phyloP scores from a whole-genome alignment of 2,113 vertebrate genomes.

The Neodontobutis hainanensis region DNA sequence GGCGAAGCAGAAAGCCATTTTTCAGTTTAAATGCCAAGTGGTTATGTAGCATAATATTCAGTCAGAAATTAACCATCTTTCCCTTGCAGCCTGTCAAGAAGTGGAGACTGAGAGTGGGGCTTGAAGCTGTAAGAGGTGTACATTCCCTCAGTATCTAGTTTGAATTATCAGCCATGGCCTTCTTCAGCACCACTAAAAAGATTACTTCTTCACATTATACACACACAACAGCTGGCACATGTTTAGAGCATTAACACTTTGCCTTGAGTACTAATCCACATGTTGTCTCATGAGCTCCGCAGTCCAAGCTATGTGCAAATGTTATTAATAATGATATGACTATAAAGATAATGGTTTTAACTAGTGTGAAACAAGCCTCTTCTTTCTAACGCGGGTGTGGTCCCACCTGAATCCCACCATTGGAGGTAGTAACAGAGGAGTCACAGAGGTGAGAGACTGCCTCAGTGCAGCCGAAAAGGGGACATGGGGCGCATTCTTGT shows the following conservation, averaged over 20 bases:
- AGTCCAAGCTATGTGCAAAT: too few relatives aligned
- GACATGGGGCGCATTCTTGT: too few relatives aligned
- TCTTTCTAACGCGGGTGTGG: too few relatives aligned
- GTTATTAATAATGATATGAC: too few relatives aligned
- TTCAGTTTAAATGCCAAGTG: conserved; percentile 99
- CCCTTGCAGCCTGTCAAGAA: conserved; percentile 83
- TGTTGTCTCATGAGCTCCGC: neutral
- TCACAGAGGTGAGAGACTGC: too few relatives aligned
- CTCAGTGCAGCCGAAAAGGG: too few relatives aligned
- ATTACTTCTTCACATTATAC: conserved; percentile 11
- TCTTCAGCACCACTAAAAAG: conserved; percentile 24
- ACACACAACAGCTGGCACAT: conserved; percentile 12
- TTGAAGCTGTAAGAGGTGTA: conserved; percentile 27
- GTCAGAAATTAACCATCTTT: conserved; percentile 94
- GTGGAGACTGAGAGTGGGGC: conserved; percentile 78
- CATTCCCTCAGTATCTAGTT: conserved; percentile 21
- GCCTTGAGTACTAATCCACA: neutral
- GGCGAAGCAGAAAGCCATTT: conserved; percentile 98
- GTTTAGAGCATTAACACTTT: neutral
- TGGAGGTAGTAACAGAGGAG: too few relatives aligned
- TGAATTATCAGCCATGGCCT: conserved; percentile 41
- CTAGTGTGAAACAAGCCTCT: too few relatives aligned
- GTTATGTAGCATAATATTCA: conserved; percentile 96
- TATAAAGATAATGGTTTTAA: too few relatives aligned
- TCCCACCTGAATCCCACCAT: too few relatives aligned